phyloP scores from a whole-genome alignment of 2,888 invertebrate genomes.

The Andrena bucephala region DNA sequence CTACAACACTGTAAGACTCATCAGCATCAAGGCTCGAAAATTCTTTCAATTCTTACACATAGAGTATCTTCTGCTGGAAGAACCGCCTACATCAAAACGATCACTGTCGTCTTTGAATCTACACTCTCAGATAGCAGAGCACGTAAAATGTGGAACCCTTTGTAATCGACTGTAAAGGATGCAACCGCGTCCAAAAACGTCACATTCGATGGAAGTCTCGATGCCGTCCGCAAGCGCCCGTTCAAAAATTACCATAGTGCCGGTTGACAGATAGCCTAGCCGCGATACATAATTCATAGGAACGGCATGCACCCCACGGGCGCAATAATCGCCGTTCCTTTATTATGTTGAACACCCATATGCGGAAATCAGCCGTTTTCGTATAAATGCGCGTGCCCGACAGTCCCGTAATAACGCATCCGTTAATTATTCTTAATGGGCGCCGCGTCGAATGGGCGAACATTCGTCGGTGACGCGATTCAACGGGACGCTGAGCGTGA shows the following conservation, averaged over 20 bases:
- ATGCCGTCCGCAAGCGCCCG: conserved; percentile 52
- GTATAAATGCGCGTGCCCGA: conserved; percentile 22
- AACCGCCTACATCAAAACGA: no score
- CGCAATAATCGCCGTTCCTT: conserved; percentile 40
- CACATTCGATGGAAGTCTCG: conserved; percentile 49
- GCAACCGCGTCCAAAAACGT: conserved; percentile 1
- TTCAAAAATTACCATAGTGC: conserved; percentile 68
- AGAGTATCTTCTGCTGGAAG: no score
- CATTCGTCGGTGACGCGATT: conserved; percentile 28
- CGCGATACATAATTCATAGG: conserved; percentile 67
- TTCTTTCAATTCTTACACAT: no score
- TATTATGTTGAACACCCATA: conserved; percentile 69
- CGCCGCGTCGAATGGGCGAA: neutral
- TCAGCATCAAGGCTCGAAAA: no score
- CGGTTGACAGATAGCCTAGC: conserved; percentile 64
- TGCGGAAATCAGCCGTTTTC: conserved; percentile 44
- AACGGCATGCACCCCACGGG: conserved; percentile 43
- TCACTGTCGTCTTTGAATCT: no score
- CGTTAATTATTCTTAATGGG: conserved; percentile 48
- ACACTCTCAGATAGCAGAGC: no score
- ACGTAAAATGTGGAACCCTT: no score
- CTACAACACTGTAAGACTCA: no score
- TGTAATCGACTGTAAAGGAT: neutral
- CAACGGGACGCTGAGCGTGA: conserved; percentile 24
- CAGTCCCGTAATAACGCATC: conserved; percentile 24